These are phyloP conservation scores for Bucco capensis DNA, from an alignment of 2,113 vertebrate species.

Conservation along the genomic window DNA sequence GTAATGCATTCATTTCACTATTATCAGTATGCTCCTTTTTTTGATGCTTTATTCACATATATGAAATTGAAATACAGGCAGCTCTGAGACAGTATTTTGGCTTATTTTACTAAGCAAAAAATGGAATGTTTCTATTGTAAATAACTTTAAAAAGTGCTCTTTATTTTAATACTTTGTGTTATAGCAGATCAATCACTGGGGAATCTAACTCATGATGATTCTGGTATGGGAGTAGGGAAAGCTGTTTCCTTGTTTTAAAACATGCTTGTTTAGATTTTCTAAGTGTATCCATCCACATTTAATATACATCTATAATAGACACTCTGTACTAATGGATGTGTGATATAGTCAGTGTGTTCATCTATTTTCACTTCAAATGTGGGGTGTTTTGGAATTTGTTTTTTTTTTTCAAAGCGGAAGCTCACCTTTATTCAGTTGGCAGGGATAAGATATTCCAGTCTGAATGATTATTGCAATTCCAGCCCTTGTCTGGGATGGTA, in stretches of 20 bases:
- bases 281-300: background rate
- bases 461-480: background rate
- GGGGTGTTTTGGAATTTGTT: background rate
- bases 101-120: background rate
- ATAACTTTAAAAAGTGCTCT: constrained; percentile 5
- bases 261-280: background rate
- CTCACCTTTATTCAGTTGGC: background rate
- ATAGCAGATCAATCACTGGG: background rate
- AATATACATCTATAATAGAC: background rate
- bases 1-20: background rate
- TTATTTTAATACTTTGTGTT: constrained; percentile 31
- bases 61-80: constrained; percentile 1
- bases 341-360: background rate
- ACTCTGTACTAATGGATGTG: background rate
- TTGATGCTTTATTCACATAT: background rate
- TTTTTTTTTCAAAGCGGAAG: background rate
- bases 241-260: background rate
- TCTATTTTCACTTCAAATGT: background rate
- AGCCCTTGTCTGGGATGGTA: background rate
- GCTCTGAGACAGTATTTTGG: background rate
- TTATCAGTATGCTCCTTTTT: background rate
- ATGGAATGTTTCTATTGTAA: background rate
- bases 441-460: background rate
- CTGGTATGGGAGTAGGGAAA: background rate
- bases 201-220: constrained; percentile 18